Evolutionary conservation across 2,113 vertebrate species (phyloP), one percentile per base, ranked within the genome.

Genomic region (Columbina picui): DNA sequence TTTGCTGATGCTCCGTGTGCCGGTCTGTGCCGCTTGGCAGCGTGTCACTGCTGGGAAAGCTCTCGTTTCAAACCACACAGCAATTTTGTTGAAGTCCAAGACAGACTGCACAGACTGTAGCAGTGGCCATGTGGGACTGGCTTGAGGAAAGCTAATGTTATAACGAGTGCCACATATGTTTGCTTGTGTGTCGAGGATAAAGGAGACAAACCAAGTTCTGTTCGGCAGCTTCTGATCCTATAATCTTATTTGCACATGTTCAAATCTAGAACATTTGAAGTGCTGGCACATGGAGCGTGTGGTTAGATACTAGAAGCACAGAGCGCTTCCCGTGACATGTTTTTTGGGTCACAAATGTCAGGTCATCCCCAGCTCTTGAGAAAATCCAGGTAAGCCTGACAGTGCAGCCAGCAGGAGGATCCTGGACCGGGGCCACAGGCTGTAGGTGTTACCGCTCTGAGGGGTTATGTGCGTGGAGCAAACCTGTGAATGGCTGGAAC

Each of bases 211-310:
- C 65, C 39, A 7, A 86, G 76, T 61, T 87, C 76, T 19, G 2
- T 43, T 63, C 41, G 9, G 67, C 78, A 77, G 70, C 64, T 85
- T 82, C 53, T 85, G 43, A 88, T 84, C 70, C 57, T 55, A 0
- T 75, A 75, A 81, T 71, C 81, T 71, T 53, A 45, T 41, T 79
- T 93, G 83, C 55, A 55, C 30, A 65, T 70, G 64, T 89, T 81
- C 71, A 78, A 39, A 73, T 77, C 41, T 65, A 30, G 75, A 52
- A 22, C 74, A 53, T 88, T 84, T 77, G 83, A 93, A 67, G 64
- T 6, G 38, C 21, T 90, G 90, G 79, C 20, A 3, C 27, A 15
- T 0, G 0, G 65, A 87, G 57, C 10, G 0, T 21, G 71, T 50
- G 53, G 65, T 14, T 43, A 6, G 83, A 2, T 73, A 68, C 47